Evolutionary conservation across 2,888 invertebrate species (phyloP).

Genomic region (Drosophila lacicola): DNA sequence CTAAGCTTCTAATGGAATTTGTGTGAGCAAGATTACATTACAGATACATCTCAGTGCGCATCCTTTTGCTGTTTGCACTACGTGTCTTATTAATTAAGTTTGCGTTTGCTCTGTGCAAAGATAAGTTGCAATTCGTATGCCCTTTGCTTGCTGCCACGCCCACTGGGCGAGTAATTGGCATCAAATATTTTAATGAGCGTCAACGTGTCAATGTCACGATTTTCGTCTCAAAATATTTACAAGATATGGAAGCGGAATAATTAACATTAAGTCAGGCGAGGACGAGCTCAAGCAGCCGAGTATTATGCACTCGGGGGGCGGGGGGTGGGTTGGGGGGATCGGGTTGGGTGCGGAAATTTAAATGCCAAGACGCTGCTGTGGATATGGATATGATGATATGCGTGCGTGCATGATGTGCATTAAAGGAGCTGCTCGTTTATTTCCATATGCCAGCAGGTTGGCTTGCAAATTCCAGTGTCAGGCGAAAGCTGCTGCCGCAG

Average conservation of each 20-base stretch:
- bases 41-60: neutral
- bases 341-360: slow-evolving; percentile 62
- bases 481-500: slow-evolving; percentile 42
- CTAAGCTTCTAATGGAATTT: slow-evolving; percentile 17
- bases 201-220: slow-evolving; percentile 59
- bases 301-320: neutral
- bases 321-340: neutral
- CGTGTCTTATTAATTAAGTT: slow-evolving; percentile 57
- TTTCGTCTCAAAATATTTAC: slow-evolving; percentile 64
- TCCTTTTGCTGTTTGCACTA: slow-evolving; percentile 2
- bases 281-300: slow-evolving; percentile 4
- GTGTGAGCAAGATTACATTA: slow-evolving; percentile 15
- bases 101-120: slow-evolving; percentile 24
- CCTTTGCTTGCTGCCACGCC: slow-evolving; percentile 20
- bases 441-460: slow-evolving; percentile 20
- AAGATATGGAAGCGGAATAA: slow-evolving; percentile 63
- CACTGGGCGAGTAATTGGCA: slow-evolving; percentile 53
- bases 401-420: slow-evolving; percentile 40
- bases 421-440: slow-evolving; percentile 27
- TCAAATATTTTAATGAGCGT: slow-evolving; percentile 76
- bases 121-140: slow-evolving; percentile 40
- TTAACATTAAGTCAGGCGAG: slow-evolving; percentile 51
- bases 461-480: slow-evolving; percentile 46
- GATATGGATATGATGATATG: slow-evolving; percentile 42
- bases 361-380: slow-evolving; percentile 65